phyloP scores from a whole-genome alignment of 1,140 invertebrate genomes.

The Anastrepha ludens region DNA sequence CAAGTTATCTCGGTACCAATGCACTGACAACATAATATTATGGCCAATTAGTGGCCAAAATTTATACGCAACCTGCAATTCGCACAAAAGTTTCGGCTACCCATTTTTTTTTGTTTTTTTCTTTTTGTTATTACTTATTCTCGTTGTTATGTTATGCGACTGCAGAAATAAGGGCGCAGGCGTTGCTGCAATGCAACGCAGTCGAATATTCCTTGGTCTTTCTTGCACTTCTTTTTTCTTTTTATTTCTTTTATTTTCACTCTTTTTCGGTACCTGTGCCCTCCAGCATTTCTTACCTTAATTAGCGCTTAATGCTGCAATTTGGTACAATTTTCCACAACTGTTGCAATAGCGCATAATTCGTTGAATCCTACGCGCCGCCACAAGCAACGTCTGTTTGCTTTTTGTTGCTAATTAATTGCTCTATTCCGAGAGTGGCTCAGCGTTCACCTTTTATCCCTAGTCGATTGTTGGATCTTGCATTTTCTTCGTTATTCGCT shows the following conservation, averaged over 20 bases:
- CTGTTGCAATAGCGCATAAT: not conserved
- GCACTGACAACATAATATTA: constrained; percentile 56
- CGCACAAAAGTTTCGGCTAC: not conserved
- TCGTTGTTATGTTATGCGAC: not conserved
- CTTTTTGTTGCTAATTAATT: constrained; percentile 33
- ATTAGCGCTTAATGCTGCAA: constrained; percentile 49
- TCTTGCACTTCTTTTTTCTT: not conserved
- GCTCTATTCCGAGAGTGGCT: not conserved
- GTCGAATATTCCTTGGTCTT: too few species aligned
- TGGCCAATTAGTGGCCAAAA: constrained; percentile 53
- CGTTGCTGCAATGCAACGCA: not conserved
- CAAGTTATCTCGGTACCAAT: constrained; percentile 35
- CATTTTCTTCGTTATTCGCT: not conserved
- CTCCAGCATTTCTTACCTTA: constrained; percentile 28
- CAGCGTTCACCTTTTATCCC: not conserved
- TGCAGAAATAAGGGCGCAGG: not conserved
- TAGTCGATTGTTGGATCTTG: not conserved
- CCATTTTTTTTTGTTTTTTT: not conserved
- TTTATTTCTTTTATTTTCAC: constrained; percentile 20
- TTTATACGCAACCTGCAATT: constrained; percentile 51
- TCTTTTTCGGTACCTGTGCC: not conserved
- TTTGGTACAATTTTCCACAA: constrained; percentile 33
- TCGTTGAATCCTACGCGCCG: not conserved
- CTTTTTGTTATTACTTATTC: not conserved
- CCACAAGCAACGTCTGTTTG: not conserved